Conservation (phyloP, 1,140 invertebrate genomes). For the Pachyrhynchus sulphureomaculatus region DNA sequence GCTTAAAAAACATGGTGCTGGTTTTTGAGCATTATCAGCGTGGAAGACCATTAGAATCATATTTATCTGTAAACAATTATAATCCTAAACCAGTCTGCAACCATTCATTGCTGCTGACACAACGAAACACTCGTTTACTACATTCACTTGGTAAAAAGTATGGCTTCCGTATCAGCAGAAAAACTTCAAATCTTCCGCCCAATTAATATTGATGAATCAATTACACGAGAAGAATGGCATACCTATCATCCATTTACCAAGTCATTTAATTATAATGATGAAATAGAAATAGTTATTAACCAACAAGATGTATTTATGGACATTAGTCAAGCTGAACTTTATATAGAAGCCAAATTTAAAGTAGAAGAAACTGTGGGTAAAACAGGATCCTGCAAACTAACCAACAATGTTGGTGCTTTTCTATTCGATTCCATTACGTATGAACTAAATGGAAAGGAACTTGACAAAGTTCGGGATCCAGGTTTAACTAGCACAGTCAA, state of each 20-base stretch:
- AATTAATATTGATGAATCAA: slow-evolving; percentile 10
- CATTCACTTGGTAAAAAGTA: too few species aligned
- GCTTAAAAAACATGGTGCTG: too few species aligned
- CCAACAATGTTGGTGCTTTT: slow-evolving; percentile 49
- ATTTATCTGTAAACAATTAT: too few species aligned
- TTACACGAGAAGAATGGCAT: slow-evolving; percentile 22
- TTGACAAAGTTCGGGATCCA: slow-evolving; percentile 51
- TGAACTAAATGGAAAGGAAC: slow-evolving; percentile 52
- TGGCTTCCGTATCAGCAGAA: too few species aligned
- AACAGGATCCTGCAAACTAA: slow-evolving; percentile 35
- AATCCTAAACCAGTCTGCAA: too few species aligned
- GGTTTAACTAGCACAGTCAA: slow-evolving; percentile 52
- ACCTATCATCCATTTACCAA: slow-evolving; percentile 28
- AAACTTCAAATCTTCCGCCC: too few species aligned
- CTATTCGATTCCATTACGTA: slow-evolving; percentile 54
- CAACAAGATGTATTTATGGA: slow-evolving; percentile 35
- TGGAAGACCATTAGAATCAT: too few species aligned
- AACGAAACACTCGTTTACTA: too few species aligned
- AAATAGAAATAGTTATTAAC: slow-evolving; percentile 37
- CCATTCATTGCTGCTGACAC: too few species aligned
- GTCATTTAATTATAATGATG: slow-evolving; percentile 32
- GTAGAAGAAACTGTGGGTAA: slow-evolving; percentile 21
- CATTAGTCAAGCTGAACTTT: slow-evolving; percentile 33
- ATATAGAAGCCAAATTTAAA: slow-evolving; percentile 40
- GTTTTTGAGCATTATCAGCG: too few species aligned